Evolutionary conservation across 2,113 vertebrate species (phyloP).

Genomic region (Mystacornis crossleyi): DNA sequence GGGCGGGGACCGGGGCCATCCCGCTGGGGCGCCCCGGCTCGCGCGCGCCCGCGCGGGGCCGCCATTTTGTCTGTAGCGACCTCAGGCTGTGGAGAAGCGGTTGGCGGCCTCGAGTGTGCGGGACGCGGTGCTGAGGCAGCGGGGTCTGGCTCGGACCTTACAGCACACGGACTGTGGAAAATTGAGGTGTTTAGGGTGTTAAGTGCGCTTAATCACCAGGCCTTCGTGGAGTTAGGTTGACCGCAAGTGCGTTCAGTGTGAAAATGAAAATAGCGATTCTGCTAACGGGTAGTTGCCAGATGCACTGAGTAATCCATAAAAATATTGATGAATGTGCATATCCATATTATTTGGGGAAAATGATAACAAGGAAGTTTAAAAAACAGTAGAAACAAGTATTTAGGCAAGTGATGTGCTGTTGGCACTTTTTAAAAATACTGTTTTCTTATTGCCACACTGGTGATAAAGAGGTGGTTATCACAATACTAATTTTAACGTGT

Average conservation of each 20-base stretch:
- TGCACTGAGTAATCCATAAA: rapidly evolving
- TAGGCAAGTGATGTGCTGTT: not conserved
- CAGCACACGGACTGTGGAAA: rapidly evolving
- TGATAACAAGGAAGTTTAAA: not conserved
- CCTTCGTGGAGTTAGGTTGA: rapidly evolving
- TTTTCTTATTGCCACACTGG: not conserved
- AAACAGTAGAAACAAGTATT: not conserved
- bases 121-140: rapidly evolving
- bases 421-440: rapidly evolving
- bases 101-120: not conserved
- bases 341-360: rapidly evolving
- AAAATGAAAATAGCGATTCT: rapidly evolving
- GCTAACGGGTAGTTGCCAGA: not conserved
- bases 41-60: too few species aligned
- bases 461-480: not conserved
- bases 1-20: too few species aligned
- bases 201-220: rapidly evolving
- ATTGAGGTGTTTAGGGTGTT: rapidly evolving
- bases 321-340: rapidly evolving
- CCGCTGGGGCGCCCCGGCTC: too few species aligned
- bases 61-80: too few species aligned
- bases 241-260: rapidly evolving
- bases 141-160: rapidly evolving
- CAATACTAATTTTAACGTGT: not conserved
- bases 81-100: too few species aligned